Evolutionary conservation across 2,797 vertebrate genomes (phyloP), one percentile per base, ranked within the genome.

Genomic region (Periparus ater): DNA sequence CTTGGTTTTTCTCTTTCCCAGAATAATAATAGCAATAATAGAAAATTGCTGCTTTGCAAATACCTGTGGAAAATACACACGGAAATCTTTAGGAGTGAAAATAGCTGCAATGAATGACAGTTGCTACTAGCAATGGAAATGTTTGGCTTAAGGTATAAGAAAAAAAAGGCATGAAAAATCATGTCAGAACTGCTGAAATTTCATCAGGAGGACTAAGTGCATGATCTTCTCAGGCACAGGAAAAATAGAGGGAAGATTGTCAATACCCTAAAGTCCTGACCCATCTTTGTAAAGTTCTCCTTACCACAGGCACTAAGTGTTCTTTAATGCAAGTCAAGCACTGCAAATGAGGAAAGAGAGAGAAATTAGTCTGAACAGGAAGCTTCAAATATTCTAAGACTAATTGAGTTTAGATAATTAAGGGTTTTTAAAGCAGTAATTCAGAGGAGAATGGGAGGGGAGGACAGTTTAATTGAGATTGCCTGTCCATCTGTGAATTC

Each of bases 391-490:
- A 73, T 89, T 94, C 89, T 32, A 82, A 92, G 87, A 91, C 94
- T 95, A 88, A 94, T 91, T 96, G 92, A 95, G 87, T 95, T 95
- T 96, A 88, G 93, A 80, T 88, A 96, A 93, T 90, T 88, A 95
- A 48, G 57, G 88, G 87, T 58, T 44, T 90, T 96, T 94, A 90
- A 74, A 95, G 93, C 91, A 82, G 83, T 95, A 86, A 91, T 91
- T 96, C 93, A 82, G 83, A 94, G 93, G 82, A 89, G 85, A 96
- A 89, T 76, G 73, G 57, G 70, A 95, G 81, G 88, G 84, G 89
- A 94, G 80, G 83, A 74, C 74, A 93, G 66, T 85, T 96, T 96
- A 92, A 88, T 86, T 93, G 87, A 95, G 87, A 68, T 90, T 96
- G 65, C 91, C 79, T 95, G 92, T 92, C 91, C 77, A 72, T 91